Base-by-base conservation (phyloP, 2,113 vertebrate genomes). In the Ctenomys sociabilis region DNA sequence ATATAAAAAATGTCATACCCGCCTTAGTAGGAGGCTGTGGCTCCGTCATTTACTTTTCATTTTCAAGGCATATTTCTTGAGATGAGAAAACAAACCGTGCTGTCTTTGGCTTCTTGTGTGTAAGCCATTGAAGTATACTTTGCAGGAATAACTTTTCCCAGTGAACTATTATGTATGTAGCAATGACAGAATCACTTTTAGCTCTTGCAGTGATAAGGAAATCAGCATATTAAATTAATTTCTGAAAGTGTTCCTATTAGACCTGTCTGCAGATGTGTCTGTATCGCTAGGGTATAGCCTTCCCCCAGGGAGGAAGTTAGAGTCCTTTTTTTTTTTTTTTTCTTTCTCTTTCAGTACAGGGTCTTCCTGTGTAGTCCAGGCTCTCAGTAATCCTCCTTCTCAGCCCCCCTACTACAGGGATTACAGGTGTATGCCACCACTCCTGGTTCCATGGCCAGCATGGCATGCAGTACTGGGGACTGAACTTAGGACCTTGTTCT, bases 1-100 rank as follows among this genome's bases (percentile, higher is more conserved):
- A 5, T 72, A 77, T 85, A 75, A 64, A 2, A 3, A 78, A 64
- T 49, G 45, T 63, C 8, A 19, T 64, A 17, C 17, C 54, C 54
- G 0, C 81, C 61, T 94, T 54, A 95, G 37, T 54, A 95, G 49
- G 85, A 70, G 28, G 54, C 93, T 87, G 61, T 94, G 89, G 87
- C 88, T 94, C 54, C 95, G 61, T 92, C 70, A 40, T 93, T 94
- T 80, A 2, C 45, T 85, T 68, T n/a, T 37, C 12, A n/a, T 90
- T 78, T 75, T 70, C 4, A 32, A 32, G 64, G 52, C 3, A 14
- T 28, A 52, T 82, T 64, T 85, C 72, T 63, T 63, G 32, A 95
- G 40, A 26, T 61, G 26, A 75, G 10, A 49, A 70, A 32, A 61
- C 26, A 43, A 43, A 75, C 68, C 5, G 77, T 82, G 17, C 8